A percentile compares a stretch with the other conserved stretches of the same genome.
These are phyloP conservation scores for Leucoraja erinaceus DNA, from an alignment of 2,113 vertebrate genomes.

Conservation along the genomic window DNA sequence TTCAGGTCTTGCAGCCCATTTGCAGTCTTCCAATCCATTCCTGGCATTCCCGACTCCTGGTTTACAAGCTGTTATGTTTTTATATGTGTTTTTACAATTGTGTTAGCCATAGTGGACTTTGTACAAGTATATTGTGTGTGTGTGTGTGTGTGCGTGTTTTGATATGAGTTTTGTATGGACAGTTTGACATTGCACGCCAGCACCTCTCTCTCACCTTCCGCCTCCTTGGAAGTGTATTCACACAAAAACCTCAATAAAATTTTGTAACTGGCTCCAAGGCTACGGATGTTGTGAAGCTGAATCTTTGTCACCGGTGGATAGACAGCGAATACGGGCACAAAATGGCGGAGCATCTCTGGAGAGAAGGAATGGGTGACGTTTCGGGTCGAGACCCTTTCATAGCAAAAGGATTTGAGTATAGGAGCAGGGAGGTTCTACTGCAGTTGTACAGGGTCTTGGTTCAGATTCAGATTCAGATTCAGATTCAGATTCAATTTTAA, in stretches of 20 bases:
- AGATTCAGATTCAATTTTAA: too few relatives aligned
- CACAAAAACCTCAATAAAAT: slow-evolving; percentile 1
- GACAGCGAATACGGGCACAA: too few relatives aligned
- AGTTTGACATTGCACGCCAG: background rate
- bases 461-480: too few relatives aligned
- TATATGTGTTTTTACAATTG: background rate
- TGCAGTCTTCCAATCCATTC: too few relatives aligned
- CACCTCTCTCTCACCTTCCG: background rate
- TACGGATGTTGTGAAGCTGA: background rate
- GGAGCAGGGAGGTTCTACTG: too few relatives aligned
- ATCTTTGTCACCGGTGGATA: background rate
- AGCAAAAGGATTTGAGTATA: too few relatives aligned
- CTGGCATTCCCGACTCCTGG: background rate
- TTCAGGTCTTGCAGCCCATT: too few relatives aligned
- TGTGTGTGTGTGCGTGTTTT: background rate
- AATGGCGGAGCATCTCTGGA: too few relatives aligned
- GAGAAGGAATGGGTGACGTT: too few relatives aligned
- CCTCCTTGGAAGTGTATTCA: background rate
- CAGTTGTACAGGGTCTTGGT: too few relatives aligned
- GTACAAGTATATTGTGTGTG: background rate
- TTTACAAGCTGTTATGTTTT: background rate
- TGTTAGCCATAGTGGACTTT: too few relatives aligned
- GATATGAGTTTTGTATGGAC: background rate
- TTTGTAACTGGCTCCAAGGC: background rate
- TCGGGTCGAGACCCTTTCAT: too few relatives aligned